Conservation (phyloP, 2,888 invertebrate genomes). For the Synergus itoensis region DNA sequence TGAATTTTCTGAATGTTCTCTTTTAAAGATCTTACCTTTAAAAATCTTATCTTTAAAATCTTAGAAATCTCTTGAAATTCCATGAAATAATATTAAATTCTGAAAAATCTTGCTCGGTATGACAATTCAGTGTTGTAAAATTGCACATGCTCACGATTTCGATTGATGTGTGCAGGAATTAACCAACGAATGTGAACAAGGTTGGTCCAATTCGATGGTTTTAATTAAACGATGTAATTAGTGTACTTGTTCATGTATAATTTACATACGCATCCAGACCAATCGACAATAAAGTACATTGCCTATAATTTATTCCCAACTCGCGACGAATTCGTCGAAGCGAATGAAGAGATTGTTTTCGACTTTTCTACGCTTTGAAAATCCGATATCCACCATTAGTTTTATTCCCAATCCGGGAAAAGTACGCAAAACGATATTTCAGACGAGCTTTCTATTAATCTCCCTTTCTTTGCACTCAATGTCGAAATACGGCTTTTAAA, state of each 20-base stretch:
- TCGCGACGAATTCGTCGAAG: slow-evolving; percentile 40
- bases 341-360: slow-evolving; percentile 50
- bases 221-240: neutral
- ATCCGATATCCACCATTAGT: slow-evolving; percentile 46
- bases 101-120: too few relatives aligned
- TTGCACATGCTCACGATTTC: too few relatives aligned
- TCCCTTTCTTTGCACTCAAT: neutral
- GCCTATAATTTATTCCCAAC: slow-evolving; percentile 51
- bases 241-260: too few relatives aligned
- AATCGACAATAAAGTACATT: slow-evolving; percentile 46
- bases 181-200: neutral
- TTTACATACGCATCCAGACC: neutral
- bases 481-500: neutral
- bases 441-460: slow-evolving; percentile 34
- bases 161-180: too few relatives aligned
- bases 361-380: slow-evolving; percentile 43
- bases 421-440: slow-evolving; percentile 22
- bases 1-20: too few relatives aligned
- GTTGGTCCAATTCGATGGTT: neutral
- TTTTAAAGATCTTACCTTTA: too few relatives aligned
- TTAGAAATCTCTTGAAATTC: too few relatives aligned
- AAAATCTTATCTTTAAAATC: too few relatives aligned
- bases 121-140: too few relatives aligned
- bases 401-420: slow-evolving; percentile 28
- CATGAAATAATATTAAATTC: too few relatives aligned